These are phyloP conservation scores for Lophotriccus pileatus DNA, from an alignment of 2,797 vertebrate species.

Conservation along the genomic window DNA sequence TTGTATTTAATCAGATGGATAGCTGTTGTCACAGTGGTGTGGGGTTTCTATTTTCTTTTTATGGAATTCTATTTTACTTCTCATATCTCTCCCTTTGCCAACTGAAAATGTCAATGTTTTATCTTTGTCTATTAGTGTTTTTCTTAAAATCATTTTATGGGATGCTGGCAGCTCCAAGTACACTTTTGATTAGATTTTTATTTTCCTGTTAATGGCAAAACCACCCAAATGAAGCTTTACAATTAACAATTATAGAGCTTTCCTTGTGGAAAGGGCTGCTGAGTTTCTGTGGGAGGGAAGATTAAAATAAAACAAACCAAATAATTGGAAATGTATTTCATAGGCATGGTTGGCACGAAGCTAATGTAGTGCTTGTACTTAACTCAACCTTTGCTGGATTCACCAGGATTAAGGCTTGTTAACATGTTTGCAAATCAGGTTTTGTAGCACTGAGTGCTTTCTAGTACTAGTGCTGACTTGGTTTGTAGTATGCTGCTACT, in stretches of 20 bases:
- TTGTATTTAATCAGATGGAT: background rate
- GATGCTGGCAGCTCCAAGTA: background rate
- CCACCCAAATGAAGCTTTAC: background rate
- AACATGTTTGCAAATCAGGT: background rate
- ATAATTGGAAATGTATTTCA: conserved; percentile 5
- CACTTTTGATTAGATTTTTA: background rate
- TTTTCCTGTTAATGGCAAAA: background rate
- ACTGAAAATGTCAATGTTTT: background rate
- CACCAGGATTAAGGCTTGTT: background rate
- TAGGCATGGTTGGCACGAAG: background rate
- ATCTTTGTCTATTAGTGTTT: background rate
- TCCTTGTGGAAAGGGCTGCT: background rate
- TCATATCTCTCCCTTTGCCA: background rate
- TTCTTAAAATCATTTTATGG: background rate
- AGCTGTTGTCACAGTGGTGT: background rate
- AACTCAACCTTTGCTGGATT: background rate
- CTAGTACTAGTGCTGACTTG: background rate
- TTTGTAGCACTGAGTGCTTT: background rate
- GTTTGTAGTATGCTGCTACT: background rate
- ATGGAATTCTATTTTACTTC: background rate
- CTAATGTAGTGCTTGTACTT: background rate
- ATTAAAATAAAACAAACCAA: background rate
- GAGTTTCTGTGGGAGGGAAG: background rate
- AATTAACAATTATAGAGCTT: background rate
- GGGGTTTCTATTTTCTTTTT: background rate